These are phyloP conservation scores for Leptestheria dahalacensis DNA, from an alignment of 1,140 invertebrate genomes.

Conservation along the genomic window DNA sequence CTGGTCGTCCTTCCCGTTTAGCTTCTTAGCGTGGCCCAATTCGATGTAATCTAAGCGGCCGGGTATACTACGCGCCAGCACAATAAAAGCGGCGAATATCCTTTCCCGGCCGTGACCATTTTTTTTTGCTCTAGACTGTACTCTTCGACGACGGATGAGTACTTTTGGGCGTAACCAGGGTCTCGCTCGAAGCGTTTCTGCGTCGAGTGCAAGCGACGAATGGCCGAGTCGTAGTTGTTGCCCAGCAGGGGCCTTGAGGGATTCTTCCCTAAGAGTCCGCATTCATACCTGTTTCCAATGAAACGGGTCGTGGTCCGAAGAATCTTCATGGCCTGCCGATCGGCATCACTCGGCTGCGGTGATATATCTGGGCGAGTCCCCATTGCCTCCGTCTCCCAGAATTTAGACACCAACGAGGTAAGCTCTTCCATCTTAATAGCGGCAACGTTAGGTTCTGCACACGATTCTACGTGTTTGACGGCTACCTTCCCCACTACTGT, in stretches of 20 bases:
- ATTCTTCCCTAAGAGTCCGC: conserved; percentile 14
- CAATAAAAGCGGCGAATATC: too few relatives aligned
- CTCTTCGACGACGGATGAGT: neutral
- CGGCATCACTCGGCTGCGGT: neutral
- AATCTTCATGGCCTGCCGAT: conserved; percentile 4
- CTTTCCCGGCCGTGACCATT: too few relatives aligned
- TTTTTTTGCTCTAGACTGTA: neutral
- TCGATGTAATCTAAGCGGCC: too few relatives aligned
- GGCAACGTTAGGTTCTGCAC: neutral
- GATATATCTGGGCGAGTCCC: neutral
- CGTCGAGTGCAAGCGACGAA: conserved; percentile 1
- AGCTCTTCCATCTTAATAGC: neutral
- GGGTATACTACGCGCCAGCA: too few relatives aligned
- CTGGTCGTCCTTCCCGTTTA: neutral
- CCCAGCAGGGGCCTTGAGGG: conserved; percentile 1
- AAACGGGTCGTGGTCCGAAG: conserved; percentile 6
- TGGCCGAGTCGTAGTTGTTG: neutral
- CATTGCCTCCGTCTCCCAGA: conserved; percentile 14
- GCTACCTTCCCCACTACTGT: neutral
- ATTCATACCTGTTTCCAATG: conserved; percentile 13
- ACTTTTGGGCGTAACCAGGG: neutral
- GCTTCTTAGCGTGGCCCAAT: neutral
- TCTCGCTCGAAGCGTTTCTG: neutral
- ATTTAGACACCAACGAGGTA: conserved; percentile 4
- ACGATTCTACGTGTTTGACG: neutral